Evolutionary conservation across 2,113 vertebrate species (phyloP).

Genomic region (Lagopus muta): DNA sequence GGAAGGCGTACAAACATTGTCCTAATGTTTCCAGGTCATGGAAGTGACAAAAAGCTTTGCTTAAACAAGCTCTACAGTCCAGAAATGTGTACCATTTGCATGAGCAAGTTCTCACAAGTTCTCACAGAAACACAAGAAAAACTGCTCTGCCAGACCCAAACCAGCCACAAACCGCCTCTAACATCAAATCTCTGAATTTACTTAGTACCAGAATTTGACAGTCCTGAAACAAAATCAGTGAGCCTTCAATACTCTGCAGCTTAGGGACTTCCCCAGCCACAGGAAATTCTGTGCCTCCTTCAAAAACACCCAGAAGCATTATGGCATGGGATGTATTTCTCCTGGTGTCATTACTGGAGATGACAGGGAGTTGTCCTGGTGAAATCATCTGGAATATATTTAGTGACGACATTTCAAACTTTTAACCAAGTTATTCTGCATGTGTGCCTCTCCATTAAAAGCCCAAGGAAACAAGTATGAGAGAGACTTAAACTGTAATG

Average conservation of each 20-base stretch:
- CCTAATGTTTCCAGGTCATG: conserved; percentile 22
- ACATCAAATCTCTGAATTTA: not conserved
- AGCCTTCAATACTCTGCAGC: not conserved
- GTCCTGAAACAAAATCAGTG: rapidly evolving
- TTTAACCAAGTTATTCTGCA: not conserved
- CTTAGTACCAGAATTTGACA: not conserved
- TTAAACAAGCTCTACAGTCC: conserved; percentile 22
- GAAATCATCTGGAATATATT: conserved; percentile 19
- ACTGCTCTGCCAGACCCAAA: not conserved
- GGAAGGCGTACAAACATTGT: conserved; percentile 31
- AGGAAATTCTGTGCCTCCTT: not conserved
- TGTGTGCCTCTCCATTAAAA: not conserved
- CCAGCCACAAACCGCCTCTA: not conserved
- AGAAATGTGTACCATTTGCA: not conserved
- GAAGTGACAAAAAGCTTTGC: not conserved
- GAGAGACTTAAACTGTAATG: not conserved
- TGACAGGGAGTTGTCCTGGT: not conserved
- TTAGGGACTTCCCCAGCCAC: not conserved
- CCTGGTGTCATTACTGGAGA: not conserved
- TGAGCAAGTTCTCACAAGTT: not conserved
- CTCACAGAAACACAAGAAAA: not conserved
- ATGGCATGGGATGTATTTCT: conserved; percentile 6
- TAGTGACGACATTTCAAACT: not conserved
- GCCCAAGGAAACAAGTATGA: not conserved
- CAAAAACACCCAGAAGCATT: not conserved